Conservation (phyloP, 2,888 invertebrate genomes). For the Philopedon plagiatum region DNA sequence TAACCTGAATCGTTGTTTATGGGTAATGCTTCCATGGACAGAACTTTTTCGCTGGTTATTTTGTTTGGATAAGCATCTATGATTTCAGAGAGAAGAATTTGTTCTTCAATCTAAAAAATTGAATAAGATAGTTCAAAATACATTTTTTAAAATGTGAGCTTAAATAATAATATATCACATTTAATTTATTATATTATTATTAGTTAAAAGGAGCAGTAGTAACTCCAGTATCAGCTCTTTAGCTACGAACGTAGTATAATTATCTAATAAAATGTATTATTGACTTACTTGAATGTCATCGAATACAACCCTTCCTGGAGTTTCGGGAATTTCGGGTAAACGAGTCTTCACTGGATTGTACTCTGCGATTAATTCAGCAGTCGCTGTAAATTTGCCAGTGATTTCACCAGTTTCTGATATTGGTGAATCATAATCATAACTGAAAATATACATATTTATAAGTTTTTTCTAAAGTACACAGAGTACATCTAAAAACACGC, state of each 20-base stretch:
- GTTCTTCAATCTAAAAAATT: conserved; percentile 61
- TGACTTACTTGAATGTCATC: conserved; percentile 74
- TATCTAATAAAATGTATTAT: no score
- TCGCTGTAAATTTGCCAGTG: conserved; percentile 76
- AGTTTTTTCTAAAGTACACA: background rate
- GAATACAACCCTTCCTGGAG: conserved; percentile 82
- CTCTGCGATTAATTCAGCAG: conserved; percentile 69
- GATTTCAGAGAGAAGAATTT: conserved; percentile 50
- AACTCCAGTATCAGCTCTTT: no score
- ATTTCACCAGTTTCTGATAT: conserved; percentile 74
- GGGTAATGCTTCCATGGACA: conserved; percentile 62
- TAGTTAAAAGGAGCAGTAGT: no score
- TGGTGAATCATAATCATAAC: conserved; percentile 49
- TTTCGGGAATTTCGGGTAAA: conserved; percentile 79
- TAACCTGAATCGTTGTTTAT: conserved; percentile 67
- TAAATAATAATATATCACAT: no score
- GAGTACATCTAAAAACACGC: no score
- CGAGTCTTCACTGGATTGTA: conserved; percentile 64
- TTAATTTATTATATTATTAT: no score
- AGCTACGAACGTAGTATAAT: no score
- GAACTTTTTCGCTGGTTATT: conserved; percentile 18
- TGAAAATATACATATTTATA: conserved; percentile 27
- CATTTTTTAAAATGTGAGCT: no score
- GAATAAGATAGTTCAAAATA: no score
- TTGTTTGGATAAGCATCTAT: conserved; percentile 52